Percentiles rank a stretch among this genome's conserved stretches.
phyloP scores from a whole-genome alignment of 37 sponge, comb jelly and placozoan species.

The Haliclona indistincta region DNA sequence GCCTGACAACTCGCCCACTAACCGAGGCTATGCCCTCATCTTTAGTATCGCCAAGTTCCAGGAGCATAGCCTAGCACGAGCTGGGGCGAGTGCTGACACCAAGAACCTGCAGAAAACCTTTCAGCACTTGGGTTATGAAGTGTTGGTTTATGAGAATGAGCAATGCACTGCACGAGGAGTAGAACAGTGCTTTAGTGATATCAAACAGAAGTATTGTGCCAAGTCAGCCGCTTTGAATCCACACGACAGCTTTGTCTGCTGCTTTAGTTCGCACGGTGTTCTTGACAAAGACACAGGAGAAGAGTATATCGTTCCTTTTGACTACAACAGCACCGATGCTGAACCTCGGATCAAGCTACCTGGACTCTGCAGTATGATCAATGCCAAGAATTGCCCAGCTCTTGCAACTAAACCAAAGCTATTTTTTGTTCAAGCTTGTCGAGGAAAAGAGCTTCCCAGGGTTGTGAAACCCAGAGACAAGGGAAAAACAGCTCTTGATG shows the following conservation, averaged over 20 bases:
- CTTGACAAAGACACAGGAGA: too few species aligned
- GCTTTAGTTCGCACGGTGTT: constrained; percentile 4
- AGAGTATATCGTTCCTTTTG: too few species aligned
- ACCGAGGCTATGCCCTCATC: constrained; percentile 10
- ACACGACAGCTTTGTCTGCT: constrained; percentile 7
- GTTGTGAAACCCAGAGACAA: not conserved
- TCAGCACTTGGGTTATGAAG: not conserved
- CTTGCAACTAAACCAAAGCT: constrained; percentile 17
- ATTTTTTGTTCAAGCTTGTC: constrained; percentile 19
- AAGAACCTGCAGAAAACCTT: not conserved
- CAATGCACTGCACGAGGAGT: too few species aligned
- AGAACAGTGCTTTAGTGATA: not conserved
- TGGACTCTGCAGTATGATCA: too few species aligned
- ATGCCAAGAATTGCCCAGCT: not conserved
- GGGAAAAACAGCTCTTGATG: not conserved
- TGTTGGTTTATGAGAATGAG: not conserved
- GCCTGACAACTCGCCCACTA: too few species aligned
- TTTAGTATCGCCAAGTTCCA: not conserved
- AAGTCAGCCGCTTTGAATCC: too few species aligned
- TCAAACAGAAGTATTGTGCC: not conserved
- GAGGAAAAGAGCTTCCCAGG: not conserved
- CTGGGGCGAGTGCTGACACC: not conserved
- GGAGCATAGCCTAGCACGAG: not conserved
- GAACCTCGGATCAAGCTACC: too few species aligned
- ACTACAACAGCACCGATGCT: too few species aligned